phyloP scores from a whole-genome alignment of 2,113 vertebrate genomes.

The Morone chrysops region DNA sequence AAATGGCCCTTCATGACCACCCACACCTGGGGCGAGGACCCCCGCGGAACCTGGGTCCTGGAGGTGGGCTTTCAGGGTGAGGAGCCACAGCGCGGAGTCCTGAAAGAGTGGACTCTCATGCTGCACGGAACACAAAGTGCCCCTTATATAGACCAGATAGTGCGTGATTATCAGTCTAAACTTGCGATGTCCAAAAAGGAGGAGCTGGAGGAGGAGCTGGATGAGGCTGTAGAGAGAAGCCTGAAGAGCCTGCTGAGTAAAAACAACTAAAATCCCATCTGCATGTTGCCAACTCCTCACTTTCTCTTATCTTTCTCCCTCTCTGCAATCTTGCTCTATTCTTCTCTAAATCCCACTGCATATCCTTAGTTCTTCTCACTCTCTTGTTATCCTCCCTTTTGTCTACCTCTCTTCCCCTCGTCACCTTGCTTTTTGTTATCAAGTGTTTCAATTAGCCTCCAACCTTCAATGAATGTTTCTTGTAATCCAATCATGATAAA shows the following conservation, averaged over 20 bases:
- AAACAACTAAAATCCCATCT: slow-evolving; percentile 83
- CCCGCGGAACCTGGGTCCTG: slow-evolving; percentile 94
- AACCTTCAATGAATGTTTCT: slow-evolving; percentile 83
- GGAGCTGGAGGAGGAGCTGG: slow-evolving; percentile 97
- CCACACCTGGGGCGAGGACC: slow-evolving; percentile 99
- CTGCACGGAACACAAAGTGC: slow-evolving; percentile 98
- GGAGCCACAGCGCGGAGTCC: slow-evolving; percentile 89
- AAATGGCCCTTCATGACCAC: slow-evolving; percentile 99
- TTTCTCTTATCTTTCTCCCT: slow-evolving; percentile 43
- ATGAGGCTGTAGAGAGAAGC: slow-evolving; percentile 97
- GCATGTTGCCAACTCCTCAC: slow-evolving; percentile 79
- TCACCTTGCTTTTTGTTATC: slow-evolving; percentile 70
- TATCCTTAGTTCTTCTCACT: slow-evolving; percentile 44
- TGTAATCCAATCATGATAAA: slow-evolving; percentile 80
- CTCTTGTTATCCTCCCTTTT: slow-evolving; percentile 24
- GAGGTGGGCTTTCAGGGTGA: slow-evolving; percentile 92
- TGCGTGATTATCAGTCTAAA: slow-evolving; percentile 99
- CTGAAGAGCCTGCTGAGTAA: slow-evolving; percentile 95
- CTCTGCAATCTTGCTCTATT: slow-evolving; percentile 53
- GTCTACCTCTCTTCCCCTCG: slow-evolving; percentile 59
- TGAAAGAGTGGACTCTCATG: slow-evolving; percentile 99
- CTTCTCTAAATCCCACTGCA: slow-evolving; percentile 51
- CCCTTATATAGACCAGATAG: slow-evolving; percentile 98
- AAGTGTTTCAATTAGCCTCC: slow-evolving; percentile 72
- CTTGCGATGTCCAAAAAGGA: slow-evolving; percentile 99